phyloP scores from a whole-genome alignment of 1,140 invertebrate species.

The Amphibalanus amphitrite region DNA sequence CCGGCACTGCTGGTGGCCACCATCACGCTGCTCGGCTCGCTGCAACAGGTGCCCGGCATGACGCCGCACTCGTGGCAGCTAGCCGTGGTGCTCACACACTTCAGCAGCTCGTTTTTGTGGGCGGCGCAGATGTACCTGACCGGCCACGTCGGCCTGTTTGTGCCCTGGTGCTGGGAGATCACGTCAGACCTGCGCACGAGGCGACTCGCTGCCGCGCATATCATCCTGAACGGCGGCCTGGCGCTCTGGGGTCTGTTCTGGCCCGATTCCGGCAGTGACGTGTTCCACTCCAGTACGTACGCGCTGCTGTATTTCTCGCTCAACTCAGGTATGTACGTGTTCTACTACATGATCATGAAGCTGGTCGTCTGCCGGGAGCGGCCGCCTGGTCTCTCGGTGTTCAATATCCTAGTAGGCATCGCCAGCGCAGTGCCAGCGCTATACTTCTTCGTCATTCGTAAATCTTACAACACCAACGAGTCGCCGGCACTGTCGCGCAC shows the following conservation, averaged over 20 bases:
- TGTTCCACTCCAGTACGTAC: constrained; percentile 34
- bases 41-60: too few relatives aligned
- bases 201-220: not conserved
- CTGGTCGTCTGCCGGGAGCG: constrained; percentile 36
- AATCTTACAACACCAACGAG: constrained; percentile 18
- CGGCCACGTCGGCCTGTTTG: not conserved
- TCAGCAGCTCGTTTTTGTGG: too few relatives aligned
- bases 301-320: constrained; percentile 57
- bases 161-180: too few relatives aligned
- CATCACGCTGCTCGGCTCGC: constrained; percentile 54
- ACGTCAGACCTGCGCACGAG: not conserved
- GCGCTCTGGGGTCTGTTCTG: constrained; percentile 60
- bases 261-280: constrained; percentile 37
- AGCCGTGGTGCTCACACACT: too few relatives aligned
- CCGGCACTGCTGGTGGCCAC: constrained; percentile 55
- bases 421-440: not conserved
- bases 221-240: constrained; percentile 38
- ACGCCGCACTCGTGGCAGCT: too few relatives aligned
- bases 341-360: constrained; percentile 60
- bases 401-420: not conserved
- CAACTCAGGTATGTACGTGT: constrained; percentile 59
- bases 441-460: constrained; percentile 11
- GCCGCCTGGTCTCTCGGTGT: not conserved
- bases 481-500: constrained; percentile 57
- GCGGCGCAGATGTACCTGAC: constrained; percentile 66